Evolutionary conservation across 1,140 invertebrate species (phyloP).

Genomic region (Dryas iulia): DNA sequence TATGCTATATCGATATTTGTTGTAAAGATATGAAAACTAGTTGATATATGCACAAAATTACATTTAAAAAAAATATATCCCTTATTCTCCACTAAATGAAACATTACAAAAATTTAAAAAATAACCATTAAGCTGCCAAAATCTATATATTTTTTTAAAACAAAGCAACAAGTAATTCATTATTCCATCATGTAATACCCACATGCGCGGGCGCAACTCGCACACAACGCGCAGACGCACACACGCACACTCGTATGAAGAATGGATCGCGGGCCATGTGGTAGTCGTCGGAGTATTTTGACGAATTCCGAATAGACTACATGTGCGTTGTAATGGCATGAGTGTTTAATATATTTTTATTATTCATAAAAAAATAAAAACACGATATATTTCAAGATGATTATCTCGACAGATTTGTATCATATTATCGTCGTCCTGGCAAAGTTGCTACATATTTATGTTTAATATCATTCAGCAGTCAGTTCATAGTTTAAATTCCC

Average conservation of each 20-base stretch:
- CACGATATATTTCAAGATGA: too few species aligned
- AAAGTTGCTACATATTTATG: too few species aligned
- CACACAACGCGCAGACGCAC: constrained; percentile 37
- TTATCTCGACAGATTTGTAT: too few species aligned
- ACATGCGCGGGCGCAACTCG: constrained; percentile 26
- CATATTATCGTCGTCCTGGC: too few species aligned
- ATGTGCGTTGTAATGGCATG: constrained; percentile 40
- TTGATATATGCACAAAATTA: not conserved
- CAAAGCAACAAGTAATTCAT: not conserved
- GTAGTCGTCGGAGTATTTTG: constrained; percentile 73
- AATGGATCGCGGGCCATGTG: constrained; percentile 70
- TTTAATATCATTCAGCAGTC: too few species aligned
- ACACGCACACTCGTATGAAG: constrained; percentile 43
- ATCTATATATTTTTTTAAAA: not conserved
- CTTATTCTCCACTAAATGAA: too few species aligned
- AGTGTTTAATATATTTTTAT: not conserved
- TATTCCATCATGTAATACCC: not conserved
- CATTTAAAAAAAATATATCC: too few species aligned
- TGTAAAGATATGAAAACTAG: not conserved
- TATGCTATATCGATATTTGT: not conserved
- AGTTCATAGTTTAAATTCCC: too few species aligned
- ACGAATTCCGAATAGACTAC: constrained; percentile 74
- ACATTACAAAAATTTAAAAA: not conserved
- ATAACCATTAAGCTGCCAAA: not conserved
- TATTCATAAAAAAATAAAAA: too few species aligned